phyloP scores from a whole-genome alignment of 2,888 invertebrate species.

The Drosophila antonietae region DNA sequence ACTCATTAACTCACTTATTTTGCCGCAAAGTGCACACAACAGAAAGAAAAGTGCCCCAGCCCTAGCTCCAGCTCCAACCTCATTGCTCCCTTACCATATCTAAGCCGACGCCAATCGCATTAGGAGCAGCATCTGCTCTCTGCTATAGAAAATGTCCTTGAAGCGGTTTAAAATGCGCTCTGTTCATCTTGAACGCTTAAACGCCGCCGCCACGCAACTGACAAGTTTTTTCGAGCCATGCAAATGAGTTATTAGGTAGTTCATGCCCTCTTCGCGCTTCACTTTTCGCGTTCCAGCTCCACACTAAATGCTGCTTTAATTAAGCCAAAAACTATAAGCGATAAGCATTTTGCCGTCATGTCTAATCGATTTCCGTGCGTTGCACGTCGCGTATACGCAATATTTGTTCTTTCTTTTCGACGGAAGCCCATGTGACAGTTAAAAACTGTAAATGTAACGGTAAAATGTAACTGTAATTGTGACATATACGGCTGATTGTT shows the following conservation, averaged over 20 bases:
- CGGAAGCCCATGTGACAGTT: constrained; percentile 14
- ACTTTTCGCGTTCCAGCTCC: neutral
- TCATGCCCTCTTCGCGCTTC: neutral
- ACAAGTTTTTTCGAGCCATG: constrained; percentile 46
- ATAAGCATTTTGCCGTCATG: constrained; percentile 60
- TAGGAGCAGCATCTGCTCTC: neutral
- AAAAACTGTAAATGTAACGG: constrained; percentile 14
- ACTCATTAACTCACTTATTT: constrained; percentile 78
- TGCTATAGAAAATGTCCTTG: constrained; percentile 3
- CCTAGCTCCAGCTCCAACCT: too few relatives aligned
- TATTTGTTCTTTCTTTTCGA: constrained; percentile 22
- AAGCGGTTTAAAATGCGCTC: constrained; percentile 33
- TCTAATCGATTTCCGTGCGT: constrained; percentile 70
- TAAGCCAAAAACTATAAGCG: constrained; percentile 62
- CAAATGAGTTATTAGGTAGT: constrained; percentile 64
- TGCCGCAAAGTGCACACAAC: constrained; percentile 66
- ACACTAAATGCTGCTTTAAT: constrained; percentile 40
- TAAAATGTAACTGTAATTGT: constrained; percentile 13
- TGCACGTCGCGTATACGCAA: constrained; percentile 62
- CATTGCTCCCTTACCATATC: neutral
- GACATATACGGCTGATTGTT: constrained; percentile 5
- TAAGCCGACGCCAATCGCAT: neutral
- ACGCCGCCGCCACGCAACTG: constrained; percentile 21
- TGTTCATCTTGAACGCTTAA: constrained; percentile 10
- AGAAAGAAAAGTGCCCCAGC: constrained; percentile 2